A percentile compares a stretch with the other conserved stretches of the same genome.
Evolutionary conservation across 2,888 invertebrate genomes (phyloP).

Genomic region (Atethmia centrago): DNA sequence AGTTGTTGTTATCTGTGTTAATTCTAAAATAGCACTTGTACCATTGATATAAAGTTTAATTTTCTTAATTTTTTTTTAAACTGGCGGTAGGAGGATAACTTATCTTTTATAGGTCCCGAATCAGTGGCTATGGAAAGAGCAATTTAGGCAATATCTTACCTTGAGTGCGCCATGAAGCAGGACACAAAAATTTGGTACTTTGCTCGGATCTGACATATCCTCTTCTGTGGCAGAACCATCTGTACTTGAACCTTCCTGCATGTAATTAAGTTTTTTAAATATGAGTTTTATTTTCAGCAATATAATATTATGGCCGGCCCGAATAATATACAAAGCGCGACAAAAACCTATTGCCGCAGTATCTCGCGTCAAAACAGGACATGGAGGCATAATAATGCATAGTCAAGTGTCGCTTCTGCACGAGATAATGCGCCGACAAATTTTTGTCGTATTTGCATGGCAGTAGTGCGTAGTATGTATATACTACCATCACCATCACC

Average conservation of each 20-base stretch:
- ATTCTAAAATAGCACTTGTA: neutral
- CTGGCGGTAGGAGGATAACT: neutral
- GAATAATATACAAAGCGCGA: neutral
- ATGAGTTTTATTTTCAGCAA: neutral
- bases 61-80: neutral
- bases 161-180: conserved; percentile 97
- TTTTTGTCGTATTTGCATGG: neutral
- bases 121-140: too few species aligned
- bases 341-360: too few species aligned
- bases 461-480: neutral
- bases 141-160: conserved; percentile 77
- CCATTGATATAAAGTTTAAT: neutral
- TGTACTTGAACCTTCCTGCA: conserved; percentile 82
- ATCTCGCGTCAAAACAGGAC: neutral
- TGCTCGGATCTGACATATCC: conserved; percentile 93
- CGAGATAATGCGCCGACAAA: neutral
- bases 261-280: neutral
- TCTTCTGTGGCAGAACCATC: conserved; percentile 85
- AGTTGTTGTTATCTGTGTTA: too few species aligned
- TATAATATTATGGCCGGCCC: too few species aligned
- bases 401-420: neutral
- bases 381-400: too few species aligned
- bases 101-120: neutral
- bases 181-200: conserved; percentile 97
- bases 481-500: too few species aligned